Percentiles rank a stretch among this genome's conserved stretches.
phyloP scores from a whole-genome alignment of 2,888 invertebrate species.

The Microctonus aethiopoides region DNA sequence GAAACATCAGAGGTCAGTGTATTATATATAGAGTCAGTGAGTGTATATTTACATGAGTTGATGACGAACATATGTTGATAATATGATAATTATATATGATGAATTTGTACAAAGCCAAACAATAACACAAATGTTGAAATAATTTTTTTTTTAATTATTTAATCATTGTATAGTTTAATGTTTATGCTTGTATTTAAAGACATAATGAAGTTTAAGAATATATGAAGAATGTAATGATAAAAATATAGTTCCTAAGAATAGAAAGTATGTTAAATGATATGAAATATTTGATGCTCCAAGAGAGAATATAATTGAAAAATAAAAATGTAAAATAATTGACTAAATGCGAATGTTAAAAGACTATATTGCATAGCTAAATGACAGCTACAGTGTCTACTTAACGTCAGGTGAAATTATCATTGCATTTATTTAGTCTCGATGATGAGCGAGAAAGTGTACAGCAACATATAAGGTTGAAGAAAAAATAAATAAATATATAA shows the following conservation, averaged over 20 bases:
- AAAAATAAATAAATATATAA: background rate
- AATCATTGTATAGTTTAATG: too few relatives aligned
- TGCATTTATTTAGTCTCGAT: background rate
- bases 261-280: constrained; percentile 5
- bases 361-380: constrained; percentile 4
- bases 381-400: constrained; percentile 17
- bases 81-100: background rate
- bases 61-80: too few relatives aligned
- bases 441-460: constrained; percentile 2
- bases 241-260: constrained; percentile 16
- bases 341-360: constrained; percentile 8
- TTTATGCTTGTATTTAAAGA: too few relatives aligned
- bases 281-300: background rate
- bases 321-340: background rate
- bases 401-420: constrained; percentile 20
- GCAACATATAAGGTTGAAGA: background rate
- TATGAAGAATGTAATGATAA: too few relatives aligned
- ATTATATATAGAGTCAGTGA: background rate
- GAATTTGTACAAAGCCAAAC: background rate
- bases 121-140: background rate
- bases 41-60: constrained; percentile 18
- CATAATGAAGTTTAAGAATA: too few relatives aligned
- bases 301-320: background rate
- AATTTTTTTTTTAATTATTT: background rate
- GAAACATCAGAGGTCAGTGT: background rate